These are phyloP conservation scores for Chrysolina haemoptera DNA, from an alignment of 2,888 invertebrate genomes.

Conservation along the genomic window DNA sequence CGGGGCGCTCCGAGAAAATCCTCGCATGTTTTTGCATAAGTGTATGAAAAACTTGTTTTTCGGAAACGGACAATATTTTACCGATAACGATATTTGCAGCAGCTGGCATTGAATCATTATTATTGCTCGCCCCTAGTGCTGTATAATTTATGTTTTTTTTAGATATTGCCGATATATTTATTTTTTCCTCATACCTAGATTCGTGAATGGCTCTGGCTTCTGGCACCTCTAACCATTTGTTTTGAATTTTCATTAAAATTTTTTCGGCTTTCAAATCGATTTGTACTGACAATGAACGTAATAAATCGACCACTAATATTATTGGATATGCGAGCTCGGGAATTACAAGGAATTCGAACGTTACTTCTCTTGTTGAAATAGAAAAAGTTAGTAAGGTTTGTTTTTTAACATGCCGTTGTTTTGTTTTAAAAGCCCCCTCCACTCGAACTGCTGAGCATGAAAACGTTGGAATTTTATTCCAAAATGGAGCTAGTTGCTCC, in stretches of 20 bases:
- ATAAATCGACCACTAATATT: constrained; percentile 35
- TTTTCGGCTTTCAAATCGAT: not conserved
- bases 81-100: no score
- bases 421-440: not conserved
- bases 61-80: no score
- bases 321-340: constrained; percentile 36
- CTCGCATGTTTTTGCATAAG: not conserved
- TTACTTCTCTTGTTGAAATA: no score
- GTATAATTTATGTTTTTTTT: constrained; percentile 1
- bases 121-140: not conserved
- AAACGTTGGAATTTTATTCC: constrained; percentile 6
- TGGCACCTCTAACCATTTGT: constrained; percentile 8
- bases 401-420: constrained; percentile 10
- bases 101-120: no score
- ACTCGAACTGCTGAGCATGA: constrained; percentile 5
- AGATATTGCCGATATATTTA: constrained; percentile 10
- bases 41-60: no score
- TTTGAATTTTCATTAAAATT: constrained; percentile 4
- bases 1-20: constrained; percentile 31
- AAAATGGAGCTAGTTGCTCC: constrained; percentile 7
- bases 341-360: constrained; percentile 38
- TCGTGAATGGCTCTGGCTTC: not conserved
- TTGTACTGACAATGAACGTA: constrained; percentile 7
- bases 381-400: not conserved
- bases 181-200: not conserved